Base-by-base conservation (phyloP, 2,888 invertebrate species). In the Caenorhabditis auriculariae region DNA sequence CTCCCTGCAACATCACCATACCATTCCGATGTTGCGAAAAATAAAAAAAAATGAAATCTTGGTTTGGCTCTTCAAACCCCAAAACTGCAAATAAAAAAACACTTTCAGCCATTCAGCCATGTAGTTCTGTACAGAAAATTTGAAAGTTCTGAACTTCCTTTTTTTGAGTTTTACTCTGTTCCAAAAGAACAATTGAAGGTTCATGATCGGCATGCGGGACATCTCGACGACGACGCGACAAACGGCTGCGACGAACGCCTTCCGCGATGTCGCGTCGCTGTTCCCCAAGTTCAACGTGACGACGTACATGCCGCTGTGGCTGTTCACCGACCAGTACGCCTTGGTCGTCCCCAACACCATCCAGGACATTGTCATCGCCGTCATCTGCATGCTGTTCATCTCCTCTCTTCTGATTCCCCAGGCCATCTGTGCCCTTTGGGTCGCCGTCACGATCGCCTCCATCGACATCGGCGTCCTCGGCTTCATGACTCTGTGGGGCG, bases 401-500 rank as follows among this genome's bases (percentile, higher is more conserved):
- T 91, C 92, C 0, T 90, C 93, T 79, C 88, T 93, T 63, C 92
- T 93, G 82, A 93, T 93, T 49, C 93, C 93, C 0, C 91, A 92
- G 81, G 86, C 91, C 3, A 84, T 91, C n/a, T 93, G 93, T 82
- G 91, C 91, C 0, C 84, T 93, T 7, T 93, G 93, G 92, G 92
- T 93, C 0, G 70, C 70, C n/a, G 90, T 93, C 82, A 91, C 91
- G 77, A 92, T 93, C 57, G 88, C 92, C 53, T 93, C 92, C 6
- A 93, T 93, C 71, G 93, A 93, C 83, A 84, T 89, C 7, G 93
- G 93, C 1, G 93, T 93, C 0, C 89, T 92, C 0, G 93, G 93
- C 4, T 93, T 92, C 85, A 93, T 93, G 93, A 90, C 93, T 0
- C 85, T 93, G 17, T 93, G 93, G 93, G 89, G 89, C 74, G 93